Evolutionary conservation across 2,113 vertebrate genomes (phyloP).

Genomic region (Mesocricetus auratus): DNA sequence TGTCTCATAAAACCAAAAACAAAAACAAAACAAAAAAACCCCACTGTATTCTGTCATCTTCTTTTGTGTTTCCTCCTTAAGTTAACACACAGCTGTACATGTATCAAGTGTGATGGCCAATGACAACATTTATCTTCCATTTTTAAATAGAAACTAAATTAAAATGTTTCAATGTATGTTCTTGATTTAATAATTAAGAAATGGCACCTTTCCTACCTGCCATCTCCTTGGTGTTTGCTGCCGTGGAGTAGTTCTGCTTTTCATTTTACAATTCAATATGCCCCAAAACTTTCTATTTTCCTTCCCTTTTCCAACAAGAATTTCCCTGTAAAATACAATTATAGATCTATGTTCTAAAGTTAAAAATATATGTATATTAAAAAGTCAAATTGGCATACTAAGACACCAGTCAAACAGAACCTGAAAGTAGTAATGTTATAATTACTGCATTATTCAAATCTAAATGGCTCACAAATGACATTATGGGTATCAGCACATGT

Average conservation of each 20-base stretch:
- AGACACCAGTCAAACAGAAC: background rate
- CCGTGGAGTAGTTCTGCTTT: background rate
- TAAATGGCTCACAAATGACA: constrained; percentile 46
- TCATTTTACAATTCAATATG: background rate
- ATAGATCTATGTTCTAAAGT: background rate
- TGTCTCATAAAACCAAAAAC: too few species aligned
- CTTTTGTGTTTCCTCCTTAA: background rate
- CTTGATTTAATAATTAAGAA: background rate
- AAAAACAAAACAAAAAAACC: too few species aligned
- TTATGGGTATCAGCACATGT: constrained; percentile 29
- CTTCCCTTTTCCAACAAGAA: background rate
- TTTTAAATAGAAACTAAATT: background rate
- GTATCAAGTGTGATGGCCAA: fast-evolving
- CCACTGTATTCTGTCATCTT: fast-evolving
- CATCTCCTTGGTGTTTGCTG: background rate
- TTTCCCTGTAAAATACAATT: background rate
- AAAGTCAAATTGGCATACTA: background rate
- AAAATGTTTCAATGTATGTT: background rate
- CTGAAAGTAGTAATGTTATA: background rate
- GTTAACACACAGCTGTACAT: background rate
- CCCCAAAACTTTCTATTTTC: background rate
- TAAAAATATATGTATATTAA: background rate
- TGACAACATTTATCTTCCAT: background rate
- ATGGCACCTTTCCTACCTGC: fast-evolving
- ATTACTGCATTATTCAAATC: constrained; percentile 56